Percentiles rank a stretch among this genome's conserved stretches.
Conservation (phyloP, 2,113 vertebrate genomes). For the Microtus oregoni region DNA sequence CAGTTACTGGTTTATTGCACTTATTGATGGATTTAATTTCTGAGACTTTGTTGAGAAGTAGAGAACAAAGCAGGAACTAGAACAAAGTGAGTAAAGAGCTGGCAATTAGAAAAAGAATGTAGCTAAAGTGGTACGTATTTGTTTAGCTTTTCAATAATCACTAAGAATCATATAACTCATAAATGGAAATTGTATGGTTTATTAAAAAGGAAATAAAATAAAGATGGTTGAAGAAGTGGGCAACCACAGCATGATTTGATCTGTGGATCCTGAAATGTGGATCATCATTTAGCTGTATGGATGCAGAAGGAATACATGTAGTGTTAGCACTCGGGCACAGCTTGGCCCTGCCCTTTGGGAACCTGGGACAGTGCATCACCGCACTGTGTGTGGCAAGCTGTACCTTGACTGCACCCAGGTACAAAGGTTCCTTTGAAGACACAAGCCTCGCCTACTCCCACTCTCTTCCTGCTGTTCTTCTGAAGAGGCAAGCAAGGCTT, state of each 20-base stretch:
- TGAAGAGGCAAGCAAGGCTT: too few relatives aligned
- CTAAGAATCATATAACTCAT: slow-evolving; percentile 49
- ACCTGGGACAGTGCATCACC: too few relatives aligned
- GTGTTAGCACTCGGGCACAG: too few relatives aligned
- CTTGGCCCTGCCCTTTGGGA: too few relatives aligned
- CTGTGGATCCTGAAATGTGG: background rate
- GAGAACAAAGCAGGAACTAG: background rate
- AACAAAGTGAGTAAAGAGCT: background rate
- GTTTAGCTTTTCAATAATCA: slow-evolving; percentile 71
- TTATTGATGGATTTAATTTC: background rate
- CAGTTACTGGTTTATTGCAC: background rate
- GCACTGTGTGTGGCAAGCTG: too few relatives aligned
- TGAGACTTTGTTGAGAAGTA: background rate
- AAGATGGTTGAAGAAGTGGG: slow-evolving; percentile 67
- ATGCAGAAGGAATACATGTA: background rate
- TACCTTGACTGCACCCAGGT: too few relatives aligned
- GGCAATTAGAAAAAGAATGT: background rate
- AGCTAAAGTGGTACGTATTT: background rate
- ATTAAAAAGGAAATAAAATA: background rate
- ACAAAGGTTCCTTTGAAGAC: too few relatives aligned
- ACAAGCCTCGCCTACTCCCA: too few relatives aligned
- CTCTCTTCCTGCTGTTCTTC: too few relatives aligned
- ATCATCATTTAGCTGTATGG: slow-evolving; percentile 35
- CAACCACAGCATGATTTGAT: slow-evolving; percentile 71
- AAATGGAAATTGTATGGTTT: slow-evolving; percentile 78